Evolutionary conservation across 2,797 vertebrate species (phyloP).

Genomic region (Antrozous pallidus): DNA sequence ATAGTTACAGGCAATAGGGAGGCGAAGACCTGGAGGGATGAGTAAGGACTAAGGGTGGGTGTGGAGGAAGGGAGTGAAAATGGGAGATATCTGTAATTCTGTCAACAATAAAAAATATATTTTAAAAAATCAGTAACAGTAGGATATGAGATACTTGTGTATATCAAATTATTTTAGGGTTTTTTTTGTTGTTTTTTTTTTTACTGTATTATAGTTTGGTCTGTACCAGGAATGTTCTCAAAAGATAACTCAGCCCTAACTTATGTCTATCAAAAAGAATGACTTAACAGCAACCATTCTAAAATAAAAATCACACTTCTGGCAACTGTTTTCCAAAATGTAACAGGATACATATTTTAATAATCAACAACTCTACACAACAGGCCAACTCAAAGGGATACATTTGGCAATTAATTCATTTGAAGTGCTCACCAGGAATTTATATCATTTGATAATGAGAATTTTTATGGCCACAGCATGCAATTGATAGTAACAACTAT

Average conservation of each 20-base stretch:
- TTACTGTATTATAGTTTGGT: neutral
- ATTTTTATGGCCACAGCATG: neutral
- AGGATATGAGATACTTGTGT: neutral
- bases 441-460: neutral
- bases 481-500: neutral
- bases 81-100: no score
- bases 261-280: slow-evolving; percentile 10
- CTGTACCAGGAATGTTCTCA: neutral
- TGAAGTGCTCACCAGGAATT: neutral
- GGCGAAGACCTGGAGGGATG: no score
- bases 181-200: neutral
- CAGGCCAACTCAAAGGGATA: neutral
- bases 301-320: neutral
- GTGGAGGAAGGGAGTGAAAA: no score
- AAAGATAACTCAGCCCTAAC: neutral
- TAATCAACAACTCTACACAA: neutral
- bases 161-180: neutral
- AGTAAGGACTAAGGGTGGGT: no score
- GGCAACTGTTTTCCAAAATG: slow-evolving; percentile 12
- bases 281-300: neutral
- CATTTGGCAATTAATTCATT: neutral
- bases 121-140: neutral
- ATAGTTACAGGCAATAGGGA: no score
- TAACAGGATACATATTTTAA: neutral
- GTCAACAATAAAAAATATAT: no score